Percentiles rank a stretch among this genome's conserved stretches.
Evolutionary conservation across 2,888 invertebrate species (phyloP).

Genomic region (Tenthredo livida): DNA sequence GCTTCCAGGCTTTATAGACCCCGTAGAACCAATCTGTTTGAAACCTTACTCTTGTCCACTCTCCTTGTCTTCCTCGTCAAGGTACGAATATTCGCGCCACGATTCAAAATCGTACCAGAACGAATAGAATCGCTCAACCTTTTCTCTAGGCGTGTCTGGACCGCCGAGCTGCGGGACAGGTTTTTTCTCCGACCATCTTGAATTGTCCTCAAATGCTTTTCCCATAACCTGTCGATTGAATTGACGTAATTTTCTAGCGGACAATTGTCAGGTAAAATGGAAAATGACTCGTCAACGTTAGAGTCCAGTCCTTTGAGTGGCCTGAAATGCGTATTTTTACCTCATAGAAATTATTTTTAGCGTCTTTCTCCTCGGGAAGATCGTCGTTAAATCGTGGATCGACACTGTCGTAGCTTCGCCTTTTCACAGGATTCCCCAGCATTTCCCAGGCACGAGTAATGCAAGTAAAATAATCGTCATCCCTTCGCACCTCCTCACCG

Average conservation of each 20-base stretch:
- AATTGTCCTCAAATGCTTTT: conserved; percentile 87
- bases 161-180: conserved; percentile 92
- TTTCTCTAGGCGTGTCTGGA: conserved; percentile 87
- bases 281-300: background rate
- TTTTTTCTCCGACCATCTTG: conserved; percentile 94
- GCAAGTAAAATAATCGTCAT: conserved; percentile 98
- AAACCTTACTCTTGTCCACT: conserved; percentile 89
- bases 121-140: conserved; percentile 96
- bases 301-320: background rate
- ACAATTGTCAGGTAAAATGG: background rate
- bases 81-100: conserved; percentile 99
- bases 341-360: conserved; percentile 90
- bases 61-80: conserved; percentile 99
- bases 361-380: conserved; percentile 87
- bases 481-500: conserved; percentile 92
- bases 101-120: conserved; percentile 99
- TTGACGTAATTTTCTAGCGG: background rate
- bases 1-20: no score
- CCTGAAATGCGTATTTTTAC: conserved; percentile 62
- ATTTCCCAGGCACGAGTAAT: conserved; percentile 99
- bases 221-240: conserved; percentile 62
- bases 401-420: conserved; percentile 97
- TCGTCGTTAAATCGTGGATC: conserved; percentile 96
- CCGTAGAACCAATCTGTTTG: no score
- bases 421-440: conserved; percentile 88